phyloP scores from a whole-genome alignment of 2,888 invertebrate genomes.

The Metopia argyrocephala region DNA sequence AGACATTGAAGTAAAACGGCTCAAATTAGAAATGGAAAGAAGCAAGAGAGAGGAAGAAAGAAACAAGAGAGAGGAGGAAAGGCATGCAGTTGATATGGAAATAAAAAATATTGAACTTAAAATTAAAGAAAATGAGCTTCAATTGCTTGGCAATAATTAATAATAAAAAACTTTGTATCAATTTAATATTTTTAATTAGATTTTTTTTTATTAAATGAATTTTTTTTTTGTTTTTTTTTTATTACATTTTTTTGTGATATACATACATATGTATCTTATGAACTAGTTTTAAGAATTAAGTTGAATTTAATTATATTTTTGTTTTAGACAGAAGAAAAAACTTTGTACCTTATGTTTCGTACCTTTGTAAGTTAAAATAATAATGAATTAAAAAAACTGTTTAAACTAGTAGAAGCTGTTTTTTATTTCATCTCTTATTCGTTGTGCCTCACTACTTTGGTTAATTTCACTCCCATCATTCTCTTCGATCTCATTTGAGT shows the following conservation, averaged over 20 bases:
- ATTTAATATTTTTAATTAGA: background rate
- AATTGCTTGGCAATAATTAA: background rate
- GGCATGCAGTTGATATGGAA: background rate
- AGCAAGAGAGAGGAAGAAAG: background rate
- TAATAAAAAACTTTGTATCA: background rate
- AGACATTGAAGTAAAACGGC: background rate
- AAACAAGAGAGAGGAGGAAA: background rate
- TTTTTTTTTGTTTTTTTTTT: background rate
- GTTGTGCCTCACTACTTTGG: background rate
- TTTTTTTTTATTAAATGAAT: background rate
- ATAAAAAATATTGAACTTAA: background rate
- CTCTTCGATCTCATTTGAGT: slow-evolving; percentile 1
- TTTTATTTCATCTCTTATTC: slow-evolving; percentile 19
- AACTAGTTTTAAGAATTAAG: too few species aligned
- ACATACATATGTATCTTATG: background rate
- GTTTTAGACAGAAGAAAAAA: background rate
- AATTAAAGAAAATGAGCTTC: background rate
- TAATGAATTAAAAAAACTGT: slow-evolving; percentile 7
- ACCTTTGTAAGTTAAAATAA: too few species aligned
- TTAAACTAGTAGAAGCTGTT: slow-evolving; percentile 9
- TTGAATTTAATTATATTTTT: too few species aligned
- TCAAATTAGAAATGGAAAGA: background rate
- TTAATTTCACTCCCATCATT: slow-evolving; percentile 6
- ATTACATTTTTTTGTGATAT: background rate
- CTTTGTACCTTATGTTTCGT: too few species aligned